A percentile compares a stretch with the other conserved stretches of the same genome.
Evolutionary conservation across 2,113 vertebrate species (phyloP).

Genomic region (Brachyhypopomus occidentalis): DNA sequence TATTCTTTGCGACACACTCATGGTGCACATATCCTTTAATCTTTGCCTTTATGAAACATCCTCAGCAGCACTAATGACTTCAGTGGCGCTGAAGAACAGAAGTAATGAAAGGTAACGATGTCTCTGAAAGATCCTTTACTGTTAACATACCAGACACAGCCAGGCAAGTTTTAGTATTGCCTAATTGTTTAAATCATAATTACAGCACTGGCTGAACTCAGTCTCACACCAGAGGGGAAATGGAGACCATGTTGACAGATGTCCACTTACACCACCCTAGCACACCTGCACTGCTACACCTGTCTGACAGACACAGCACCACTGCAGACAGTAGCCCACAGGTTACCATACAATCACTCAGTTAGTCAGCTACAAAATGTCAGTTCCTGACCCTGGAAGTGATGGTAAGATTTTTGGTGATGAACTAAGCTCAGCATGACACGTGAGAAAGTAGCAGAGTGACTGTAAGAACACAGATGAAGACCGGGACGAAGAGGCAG

Average conservation of each 20-base stretch:
- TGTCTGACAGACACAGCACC: no score
- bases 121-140: constrained; percentile 27
- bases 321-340: no score
- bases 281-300: no score
- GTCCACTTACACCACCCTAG: no score
- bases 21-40: constrained; percentile 52
- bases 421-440: no score
- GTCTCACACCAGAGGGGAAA: not conserved
- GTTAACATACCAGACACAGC: constrained; percentile 39
- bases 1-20: constrained; percentile 20
- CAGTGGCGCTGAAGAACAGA: constrained; percentile 35
- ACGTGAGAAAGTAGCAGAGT: no score
- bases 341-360: no score
- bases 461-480: no score
- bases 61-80: constrained; percentile 42
- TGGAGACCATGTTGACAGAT: not conserved
- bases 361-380: no score
- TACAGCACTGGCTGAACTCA: constrained; percentile 13
- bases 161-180: constrained; percentile 1
- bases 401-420: no score
- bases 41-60: constrained; percentile 39
- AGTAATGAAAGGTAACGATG: constrained; percentile 52
- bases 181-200: constrained; percentile 39
- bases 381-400: no score
- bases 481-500: no score